phyloP scores from a whole-genome alignment of 2,797 vertebrate species.

The Chelmon rostratus region DNA sequence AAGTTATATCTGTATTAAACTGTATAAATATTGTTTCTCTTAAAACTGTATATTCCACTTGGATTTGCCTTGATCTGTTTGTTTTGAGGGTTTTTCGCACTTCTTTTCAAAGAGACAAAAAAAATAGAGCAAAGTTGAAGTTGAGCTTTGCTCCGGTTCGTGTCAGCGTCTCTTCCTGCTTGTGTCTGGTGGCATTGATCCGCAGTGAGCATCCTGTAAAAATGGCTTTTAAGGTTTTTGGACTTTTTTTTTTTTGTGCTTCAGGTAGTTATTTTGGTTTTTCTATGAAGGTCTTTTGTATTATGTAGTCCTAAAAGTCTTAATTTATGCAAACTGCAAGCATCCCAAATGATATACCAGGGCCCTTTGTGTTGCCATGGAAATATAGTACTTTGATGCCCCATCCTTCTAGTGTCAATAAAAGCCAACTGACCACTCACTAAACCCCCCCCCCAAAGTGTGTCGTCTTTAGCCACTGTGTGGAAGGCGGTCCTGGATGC shows the following conservation, averaged over 20 bases:
- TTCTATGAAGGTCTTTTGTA: constrained; percentile 49
- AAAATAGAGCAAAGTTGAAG: not conserved
- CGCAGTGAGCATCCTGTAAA: constrained; percentile 25
- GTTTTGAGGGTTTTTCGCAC: constrained; percentile 21
- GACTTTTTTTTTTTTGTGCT: constrained; percentile 16
- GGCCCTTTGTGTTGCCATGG: constrained; percentile 18
- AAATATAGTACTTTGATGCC: constrained; percentile 15
- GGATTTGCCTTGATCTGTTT: constrained; percentile 39
- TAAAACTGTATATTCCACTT: constrained; percentile 43
- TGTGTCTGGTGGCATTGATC: not conserved
- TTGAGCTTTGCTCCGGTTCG: constrained; percentile 4
- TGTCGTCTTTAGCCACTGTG: not conserved
- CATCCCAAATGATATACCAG: constrained; percentile 2
- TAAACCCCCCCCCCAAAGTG: not conserved
- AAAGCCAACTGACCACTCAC: not conserved
- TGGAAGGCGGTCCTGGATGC: not conserved
- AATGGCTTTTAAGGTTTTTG: constrained; percentile 8
- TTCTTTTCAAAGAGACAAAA: constrained; percentile 16
- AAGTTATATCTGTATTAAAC: constrained; percentile 74
- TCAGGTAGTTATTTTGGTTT: constrained; percentile 24
- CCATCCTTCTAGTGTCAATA: not conserved
- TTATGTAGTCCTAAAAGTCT: constrained; percentile 18
- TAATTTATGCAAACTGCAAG: constrained; percentile 52
- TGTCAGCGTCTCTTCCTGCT: constrained; percentile 2
- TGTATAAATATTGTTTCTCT: constrained; percentile 53